These are phyloP conservation scores for Enteromius radiatus DNA, from an alignment of 2,797 vertebrate genomes.

Conservation along the genomic window DNA sequence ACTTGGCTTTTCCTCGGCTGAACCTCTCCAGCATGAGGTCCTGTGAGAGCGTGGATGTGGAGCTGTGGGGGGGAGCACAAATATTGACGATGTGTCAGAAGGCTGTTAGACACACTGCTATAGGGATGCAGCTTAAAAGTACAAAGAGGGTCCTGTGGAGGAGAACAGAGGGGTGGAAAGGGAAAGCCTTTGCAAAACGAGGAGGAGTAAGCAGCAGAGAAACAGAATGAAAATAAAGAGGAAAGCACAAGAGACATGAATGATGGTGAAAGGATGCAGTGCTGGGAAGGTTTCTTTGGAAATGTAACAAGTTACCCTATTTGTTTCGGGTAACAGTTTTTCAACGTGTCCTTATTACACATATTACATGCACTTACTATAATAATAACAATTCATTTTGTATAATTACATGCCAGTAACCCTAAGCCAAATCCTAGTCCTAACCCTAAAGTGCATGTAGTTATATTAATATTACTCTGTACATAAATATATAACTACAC, in stretches of 20 bases:
- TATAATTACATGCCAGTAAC: no score
- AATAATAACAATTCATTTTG: no score
- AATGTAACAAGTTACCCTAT: not conserved
- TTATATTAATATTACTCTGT: no score
- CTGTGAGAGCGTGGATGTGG: constrained; percentile 80
- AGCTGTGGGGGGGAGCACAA: constrained; percentile 66
- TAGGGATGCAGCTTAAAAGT: constrained; percentile 5
- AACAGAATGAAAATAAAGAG: not conserved
- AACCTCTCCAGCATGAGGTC: constrained; percentile 82
- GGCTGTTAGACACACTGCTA: constrained; percentile 33
- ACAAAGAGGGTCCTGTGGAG: not conserved
- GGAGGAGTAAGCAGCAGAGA: not conserved
- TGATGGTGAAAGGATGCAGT: not conserved
- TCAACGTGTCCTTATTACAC: no score
- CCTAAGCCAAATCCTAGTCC: no score
- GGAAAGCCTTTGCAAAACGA: not conserved
- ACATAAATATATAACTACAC: no score
- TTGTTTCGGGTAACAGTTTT: no score
- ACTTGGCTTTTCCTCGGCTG: constrained; percentile 78
- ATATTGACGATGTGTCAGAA: constrained; percentile 29
- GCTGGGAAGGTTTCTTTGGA: not conserved
- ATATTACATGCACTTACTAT: no score
- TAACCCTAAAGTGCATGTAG: no score
- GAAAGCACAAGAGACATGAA: not conserved
- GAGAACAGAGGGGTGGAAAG: not conserved